Evolutionary conservation across 2,888 invertebrate species (phyloP).

Genomic region (Yponomeuta malinellus): DNA sequence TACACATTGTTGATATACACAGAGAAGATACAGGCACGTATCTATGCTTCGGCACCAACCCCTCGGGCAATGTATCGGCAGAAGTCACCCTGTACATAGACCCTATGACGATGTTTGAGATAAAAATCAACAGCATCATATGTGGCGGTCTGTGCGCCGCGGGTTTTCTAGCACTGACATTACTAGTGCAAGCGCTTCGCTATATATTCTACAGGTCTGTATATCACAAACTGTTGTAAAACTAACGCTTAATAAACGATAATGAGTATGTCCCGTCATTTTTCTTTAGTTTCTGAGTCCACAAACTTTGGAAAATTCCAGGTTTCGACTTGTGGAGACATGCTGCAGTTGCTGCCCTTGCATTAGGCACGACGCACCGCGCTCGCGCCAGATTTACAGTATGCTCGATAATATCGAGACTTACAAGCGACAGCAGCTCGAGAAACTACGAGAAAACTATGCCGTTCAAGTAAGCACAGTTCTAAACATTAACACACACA

Average conservation of each 20-base stretch:
- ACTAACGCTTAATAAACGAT: conserved; percentile 1
- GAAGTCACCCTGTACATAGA: conserved; percentile 88
- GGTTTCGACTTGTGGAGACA: conserved; percentile 82
- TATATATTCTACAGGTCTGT: conserved; percentile 83
- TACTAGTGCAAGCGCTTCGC: conserved; percentile 85
- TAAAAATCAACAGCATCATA: conserved; percentile 88
- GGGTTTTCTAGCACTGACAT: conserved; percentile 85
- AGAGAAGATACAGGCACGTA: conserved; percentile 90
- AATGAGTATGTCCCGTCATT: conserved; percentile 21
- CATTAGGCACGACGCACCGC: conserved; percentile 81
- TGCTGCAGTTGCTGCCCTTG: conserved; percentile 88
- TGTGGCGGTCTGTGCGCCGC: conserved; percentile 88
- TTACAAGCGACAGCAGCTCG: conserved; percentile 92
- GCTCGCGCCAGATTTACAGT: conserved; percentile 88
- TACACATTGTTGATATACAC: conserved; percentile 82
- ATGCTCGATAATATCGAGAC: conserved; percentile 94
- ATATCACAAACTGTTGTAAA: conserved; percentile 8
- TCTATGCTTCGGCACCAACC: conserved; percentile 90
- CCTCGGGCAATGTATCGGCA: conserved; percentile 85
- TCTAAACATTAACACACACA: background rate
- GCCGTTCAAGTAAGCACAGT: conserved; percentile 82
- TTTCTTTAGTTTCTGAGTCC: conserved; percentile 11
- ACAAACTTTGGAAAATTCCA: conserved; percentile 47
- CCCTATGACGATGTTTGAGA: conserved; percentile 87
- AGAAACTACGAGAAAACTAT: conserved; percentile 93